phyloP scores from a whole-genome alignment of 2,888 invertebrate species.

The Escarpia spicata region DNA sequence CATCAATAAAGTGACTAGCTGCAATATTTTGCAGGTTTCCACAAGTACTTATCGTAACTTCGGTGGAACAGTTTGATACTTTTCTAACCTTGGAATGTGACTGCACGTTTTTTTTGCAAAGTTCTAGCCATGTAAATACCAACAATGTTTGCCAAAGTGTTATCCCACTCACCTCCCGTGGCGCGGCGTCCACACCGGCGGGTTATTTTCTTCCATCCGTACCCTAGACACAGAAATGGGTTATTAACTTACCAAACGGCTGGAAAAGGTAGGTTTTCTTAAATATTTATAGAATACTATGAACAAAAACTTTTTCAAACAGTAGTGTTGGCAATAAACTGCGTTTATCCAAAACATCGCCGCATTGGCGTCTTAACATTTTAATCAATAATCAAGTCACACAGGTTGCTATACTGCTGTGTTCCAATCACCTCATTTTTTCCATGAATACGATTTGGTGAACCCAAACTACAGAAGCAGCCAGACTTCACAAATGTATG shows the following conservation, averaged over 20 bases:
- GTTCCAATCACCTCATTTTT: too few relatives aligned
- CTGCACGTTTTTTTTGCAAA: neutral
- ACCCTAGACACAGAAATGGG: slow-evolving; percentile 51
- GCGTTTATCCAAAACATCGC: too few relatives aligned
- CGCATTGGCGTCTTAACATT: too few relatives aligned
- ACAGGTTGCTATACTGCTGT: too few relatives aligned
- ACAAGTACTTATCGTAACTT: neutral
- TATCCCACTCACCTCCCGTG: slow-evolving; percentile 55
- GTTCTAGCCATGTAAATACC: neutral
- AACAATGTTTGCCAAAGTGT: neutral
- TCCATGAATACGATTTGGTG: too few relatives aligned
- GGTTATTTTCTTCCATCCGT: slow-evolving; percentile 64
- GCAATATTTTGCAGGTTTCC: neutral
- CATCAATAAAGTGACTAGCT: neutral
- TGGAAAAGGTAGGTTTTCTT: neutral
- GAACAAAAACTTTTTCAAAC: neutral
- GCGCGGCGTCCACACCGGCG: slow-evolving; percentile 64
- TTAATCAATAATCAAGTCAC: too few relatives aligned
- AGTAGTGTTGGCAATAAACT: too few relatives aligned
- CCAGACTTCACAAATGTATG: too few relatives aligned
- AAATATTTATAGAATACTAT: neutral
- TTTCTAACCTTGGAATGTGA: neutral
- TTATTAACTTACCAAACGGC: neutral
- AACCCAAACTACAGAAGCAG: too few relatives aligned
- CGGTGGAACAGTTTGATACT: neutral